These are phyloP conservation scores for Oncopodura yosiiana DNA, from an alignment of 1,140 invertebrate genomes.

Conservation along the genomic window DNA sequence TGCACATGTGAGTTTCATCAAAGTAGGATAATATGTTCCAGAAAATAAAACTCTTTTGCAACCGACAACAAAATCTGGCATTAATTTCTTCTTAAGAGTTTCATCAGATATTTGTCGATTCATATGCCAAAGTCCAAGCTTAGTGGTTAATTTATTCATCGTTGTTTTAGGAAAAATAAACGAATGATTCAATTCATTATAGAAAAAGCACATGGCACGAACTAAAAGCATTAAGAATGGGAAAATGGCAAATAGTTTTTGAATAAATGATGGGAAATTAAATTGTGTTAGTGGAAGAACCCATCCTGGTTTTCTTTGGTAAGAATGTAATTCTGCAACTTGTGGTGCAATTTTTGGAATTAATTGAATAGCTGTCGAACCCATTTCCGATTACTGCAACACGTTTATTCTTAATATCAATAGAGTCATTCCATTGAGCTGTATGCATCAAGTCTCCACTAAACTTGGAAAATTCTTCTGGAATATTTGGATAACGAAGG, in stretches of 20 bases:
- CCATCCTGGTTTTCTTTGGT: constrained; percentile 19
- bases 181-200: not conserved
- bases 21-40: not conserved
- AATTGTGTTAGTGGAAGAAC: constrained; percentile 9
- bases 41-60: not conserved
- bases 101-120: not conserved
- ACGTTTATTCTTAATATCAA: constrained; percentile 16
- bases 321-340: constrained; percentile 22
- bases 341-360: constrained; percentile 16
- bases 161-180: constrained; percentile 1
- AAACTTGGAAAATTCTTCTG: constrained; percentile 19
- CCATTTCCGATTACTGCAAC: constrained; percentile 28
- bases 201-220: not conserved
- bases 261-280: not conserved
- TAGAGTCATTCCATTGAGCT: constrained; percentile 16
- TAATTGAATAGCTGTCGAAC: constrained; percentile 23
- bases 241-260: not conserved
- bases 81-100: not conserved
- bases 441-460: constrained; percentile 15
- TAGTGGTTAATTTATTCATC: not conserved
- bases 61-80: not conserved
- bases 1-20: not conserved
- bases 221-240: constrained; percentile 4
- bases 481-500: constrained; percentile 15
- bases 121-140: not conserved